Percentiles rank a stretch among this genome's conserved stretches.
phyloP scores from a whole-genome alignment of 2,113 vertebrate species.

The Dolichallabes microphthalmus region DNA sequence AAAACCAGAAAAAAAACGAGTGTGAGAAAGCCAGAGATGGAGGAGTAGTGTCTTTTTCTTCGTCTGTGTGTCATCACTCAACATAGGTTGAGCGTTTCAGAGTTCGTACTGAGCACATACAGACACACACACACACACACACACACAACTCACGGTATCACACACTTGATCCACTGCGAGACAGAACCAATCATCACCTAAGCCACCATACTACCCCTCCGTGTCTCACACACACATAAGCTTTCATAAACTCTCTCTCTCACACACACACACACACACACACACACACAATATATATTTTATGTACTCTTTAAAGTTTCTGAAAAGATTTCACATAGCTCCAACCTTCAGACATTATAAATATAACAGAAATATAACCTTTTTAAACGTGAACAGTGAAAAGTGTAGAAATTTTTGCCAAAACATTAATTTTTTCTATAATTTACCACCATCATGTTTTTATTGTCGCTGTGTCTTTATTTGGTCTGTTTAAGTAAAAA shows the following conservation, averaged over 20 bases:
- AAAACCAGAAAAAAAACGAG: neutral
- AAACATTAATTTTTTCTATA: neutral
- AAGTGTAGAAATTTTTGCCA: neutral
- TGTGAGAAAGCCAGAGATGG: neutral
- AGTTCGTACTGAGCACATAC: constrained; percentile 37
- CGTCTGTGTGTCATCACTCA: constrained; percentile 62
- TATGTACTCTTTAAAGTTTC: neutral
- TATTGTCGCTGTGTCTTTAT: neutral
- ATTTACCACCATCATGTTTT: neutral
- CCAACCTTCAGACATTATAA: neutral
- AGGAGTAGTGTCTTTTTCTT: neutral
- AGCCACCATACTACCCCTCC: constrained; percentile 54
- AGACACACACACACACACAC: constrained; percentile 35
- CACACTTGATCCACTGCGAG: constrained; percentile 66
- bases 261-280: neutral
- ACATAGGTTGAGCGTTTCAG: constrained; percentile 60
- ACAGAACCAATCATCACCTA: constrained; percentile 70
- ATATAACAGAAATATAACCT: neutral
- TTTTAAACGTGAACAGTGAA: neutral
- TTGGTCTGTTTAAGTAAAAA: neutral
- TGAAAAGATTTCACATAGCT: neutral
- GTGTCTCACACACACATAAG: neutral
- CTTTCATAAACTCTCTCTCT: neutral
- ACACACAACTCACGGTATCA: constrained; percentile 29
- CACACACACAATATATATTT: neutral